Percentiles rank a stretch among this genome's conserved stretches.
Conservation (phyloP, 2,113 vertebrate species). For the Paracanthobrama guichenoti region DNA sequence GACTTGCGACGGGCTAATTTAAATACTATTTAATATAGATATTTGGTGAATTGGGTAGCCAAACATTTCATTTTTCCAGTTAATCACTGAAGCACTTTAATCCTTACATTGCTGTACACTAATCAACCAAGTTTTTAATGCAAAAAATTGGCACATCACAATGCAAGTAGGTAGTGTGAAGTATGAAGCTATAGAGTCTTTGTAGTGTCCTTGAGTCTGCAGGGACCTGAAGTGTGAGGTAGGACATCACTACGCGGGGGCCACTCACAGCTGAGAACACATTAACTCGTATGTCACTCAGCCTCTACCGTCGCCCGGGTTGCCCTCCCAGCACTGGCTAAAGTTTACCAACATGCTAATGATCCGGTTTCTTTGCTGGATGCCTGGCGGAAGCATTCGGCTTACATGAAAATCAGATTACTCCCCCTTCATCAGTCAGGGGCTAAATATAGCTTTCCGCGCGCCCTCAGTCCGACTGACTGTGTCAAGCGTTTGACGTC, state of each 20-base stretch:
- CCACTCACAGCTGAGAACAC: background rate
- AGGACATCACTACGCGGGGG: background rate
- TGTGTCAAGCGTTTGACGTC: constrained; percentile 45
- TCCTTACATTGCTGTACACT: no score
- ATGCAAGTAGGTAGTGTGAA: background rate
- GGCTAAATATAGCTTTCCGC: constrained; percentile 42
- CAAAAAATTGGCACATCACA: background rate
- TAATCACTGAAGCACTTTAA: background rate
- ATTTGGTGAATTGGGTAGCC: background rate
- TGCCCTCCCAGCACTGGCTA: background rate
- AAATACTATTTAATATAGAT: background rate
- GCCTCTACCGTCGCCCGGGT: background rate
- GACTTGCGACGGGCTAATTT: background rate
- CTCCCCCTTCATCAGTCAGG: constrained; percentile 25
- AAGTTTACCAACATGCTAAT: constrained; percentile 45
- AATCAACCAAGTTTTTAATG: background rate
- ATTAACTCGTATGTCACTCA: constrained; percentile 42
- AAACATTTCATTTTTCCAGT: background rate
- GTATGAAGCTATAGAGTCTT: background rate
- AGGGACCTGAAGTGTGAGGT: constrained; percentile 5
- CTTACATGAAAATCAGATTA: constrained; percentile 51
- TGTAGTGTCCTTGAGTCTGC: background rate
- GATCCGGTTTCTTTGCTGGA: constrained; percentile 36
- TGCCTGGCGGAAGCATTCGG: constrained; percentile 39
- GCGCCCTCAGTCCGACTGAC: constrained; percentile 14